A percentile compares a stretch with the other conserved stretches of the same genome.
These are phyloP conservation scores for Hanleya hanleyi DNA, from an alignment of 2,888 invertebrate species.

Conservation along the genomic window DNA sequence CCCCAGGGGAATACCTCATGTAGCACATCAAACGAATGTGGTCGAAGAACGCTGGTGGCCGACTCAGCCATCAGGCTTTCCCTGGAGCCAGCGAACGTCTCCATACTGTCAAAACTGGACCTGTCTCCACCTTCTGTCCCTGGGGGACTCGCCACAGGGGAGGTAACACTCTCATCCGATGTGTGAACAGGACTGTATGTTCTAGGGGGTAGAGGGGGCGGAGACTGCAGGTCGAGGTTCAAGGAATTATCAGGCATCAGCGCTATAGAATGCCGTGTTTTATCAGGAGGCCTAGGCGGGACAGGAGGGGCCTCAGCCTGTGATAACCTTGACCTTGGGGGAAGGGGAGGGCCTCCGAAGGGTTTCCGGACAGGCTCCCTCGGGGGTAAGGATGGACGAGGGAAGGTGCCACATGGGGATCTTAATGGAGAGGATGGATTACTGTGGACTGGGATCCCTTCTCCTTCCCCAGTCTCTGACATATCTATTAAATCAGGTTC, in stretches of 20 bases:
- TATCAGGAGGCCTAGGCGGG: background rate
- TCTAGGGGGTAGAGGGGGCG: slow-evolving; percentile 62
- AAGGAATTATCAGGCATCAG: background rate
- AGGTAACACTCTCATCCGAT: slow-evolving; percentile 29
- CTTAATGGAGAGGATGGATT: background rate
- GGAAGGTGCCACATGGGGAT: background rate
- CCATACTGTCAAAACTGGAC: slow-evolving; percentile 62
- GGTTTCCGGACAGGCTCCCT: background rate
- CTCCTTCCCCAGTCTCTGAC: background rate
- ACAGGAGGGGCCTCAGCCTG: slow-evolving; percentile 5
- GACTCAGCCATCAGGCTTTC: slow-evolving; percentile 43
- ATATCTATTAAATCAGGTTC: background rate
- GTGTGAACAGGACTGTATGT: slow-evolving; percentile 64
- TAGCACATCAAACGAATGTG: background rate
- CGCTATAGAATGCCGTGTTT: background rate
- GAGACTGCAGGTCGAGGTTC: slow-evolving; percentile 10
- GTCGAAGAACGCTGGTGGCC: background rate
- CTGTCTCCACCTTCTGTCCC: slow-evolving; percentile 49
- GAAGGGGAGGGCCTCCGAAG: background rate
- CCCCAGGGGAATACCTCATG: slow-evolving; percentile 42
- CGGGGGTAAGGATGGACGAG: slow-evolving; percentile 4
- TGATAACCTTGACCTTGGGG: background rate
- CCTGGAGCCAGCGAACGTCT: slow-evolving; percentile 61
- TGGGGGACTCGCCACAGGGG: slow-evolving; percentile 8
- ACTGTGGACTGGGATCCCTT: background rate